Conservation (phyloP, 2,113 vertebrate species). For the Limanda limanda region DNA sequence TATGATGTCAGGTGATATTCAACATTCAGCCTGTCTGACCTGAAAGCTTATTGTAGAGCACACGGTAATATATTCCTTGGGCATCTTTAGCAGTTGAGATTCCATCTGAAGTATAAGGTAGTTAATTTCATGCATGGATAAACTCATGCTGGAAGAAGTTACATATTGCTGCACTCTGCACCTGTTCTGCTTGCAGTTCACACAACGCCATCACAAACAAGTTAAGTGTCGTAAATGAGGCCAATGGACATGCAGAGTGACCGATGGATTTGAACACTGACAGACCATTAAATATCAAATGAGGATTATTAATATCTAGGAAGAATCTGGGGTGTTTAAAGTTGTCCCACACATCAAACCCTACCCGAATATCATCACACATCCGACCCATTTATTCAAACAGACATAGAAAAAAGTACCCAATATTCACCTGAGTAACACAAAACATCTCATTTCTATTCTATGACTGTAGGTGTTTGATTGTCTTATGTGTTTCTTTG, state of each 20-base stretch:
- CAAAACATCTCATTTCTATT: constrained; percentile 31
- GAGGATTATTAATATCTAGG: neutral
- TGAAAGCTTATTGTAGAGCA: neutral
- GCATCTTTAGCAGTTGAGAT: neutral
- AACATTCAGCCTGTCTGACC: neutral
- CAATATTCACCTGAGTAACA: neutral
- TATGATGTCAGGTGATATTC: neutral
- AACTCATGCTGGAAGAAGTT: neutral
- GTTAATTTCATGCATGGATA: constrained; percentile 3
- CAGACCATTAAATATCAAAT: neutral
- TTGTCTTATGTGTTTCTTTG: constrained; percentile 30
- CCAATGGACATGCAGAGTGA: neutral
- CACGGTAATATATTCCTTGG: neutral
- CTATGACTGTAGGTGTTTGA: constrained; percentile 7
- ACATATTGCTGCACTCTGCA: neutral
- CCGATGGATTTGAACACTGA: neutral
- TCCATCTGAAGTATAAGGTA: neutral
- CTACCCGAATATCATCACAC: neutral
- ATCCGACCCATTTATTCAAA: neutral
- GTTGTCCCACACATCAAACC: neutral
- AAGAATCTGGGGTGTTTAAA: neutral
- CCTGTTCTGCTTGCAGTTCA: neutral
- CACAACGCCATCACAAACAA: neutral
- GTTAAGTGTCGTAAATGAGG: neutral
- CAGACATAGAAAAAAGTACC: neutral